These are phyloP conservation scores for Myiopsitta monachus DNA, from an alignment of 2,113 vertebrate genomes.

Conservation along the genomic window DNA sequence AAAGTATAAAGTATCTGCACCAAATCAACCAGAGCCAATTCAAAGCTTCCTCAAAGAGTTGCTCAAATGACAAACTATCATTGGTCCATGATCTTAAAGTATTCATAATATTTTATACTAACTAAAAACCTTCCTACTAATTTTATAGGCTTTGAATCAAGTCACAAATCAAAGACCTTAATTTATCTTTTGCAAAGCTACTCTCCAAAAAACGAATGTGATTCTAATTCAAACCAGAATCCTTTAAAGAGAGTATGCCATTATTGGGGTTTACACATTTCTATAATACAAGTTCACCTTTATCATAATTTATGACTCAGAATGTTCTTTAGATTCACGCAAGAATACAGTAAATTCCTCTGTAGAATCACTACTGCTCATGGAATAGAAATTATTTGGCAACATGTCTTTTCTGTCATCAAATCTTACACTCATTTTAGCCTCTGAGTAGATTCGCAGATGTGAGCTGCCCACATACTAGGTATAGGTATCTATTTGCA, in stretches of 20 bases:
- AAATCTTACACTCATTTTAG: neutral
- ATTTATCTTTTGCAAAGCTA: neutral
- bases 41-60: neutral
- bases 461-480: neutral
- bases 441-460: neutral
- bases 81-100: neutral
- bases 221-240: neutral
- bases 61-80: neutral
- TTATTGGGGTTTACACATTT: neutral
- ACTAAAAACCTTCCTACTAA: neutral
- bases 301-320: neutral
- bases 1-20: neutral
- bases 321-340: neutral
- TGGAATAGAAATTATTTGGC: neutral
- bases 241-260: neutral
- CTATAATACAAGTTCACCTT: neutral
- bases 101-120: neutral
- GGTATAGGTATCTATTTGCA: neutral
- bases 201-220: neutral
- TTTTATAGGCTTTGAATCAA: neutral
- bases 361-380: neutral
- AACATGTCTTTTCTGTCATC: neutral
- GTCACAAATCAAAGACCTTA: neutral
- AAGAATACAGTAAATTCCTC: neutral
- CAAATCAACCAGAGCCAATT: neutral